Conservation (phyloP, 2,888 invertebrate genomes). For the Limnephilus rhombicus region DNA sequence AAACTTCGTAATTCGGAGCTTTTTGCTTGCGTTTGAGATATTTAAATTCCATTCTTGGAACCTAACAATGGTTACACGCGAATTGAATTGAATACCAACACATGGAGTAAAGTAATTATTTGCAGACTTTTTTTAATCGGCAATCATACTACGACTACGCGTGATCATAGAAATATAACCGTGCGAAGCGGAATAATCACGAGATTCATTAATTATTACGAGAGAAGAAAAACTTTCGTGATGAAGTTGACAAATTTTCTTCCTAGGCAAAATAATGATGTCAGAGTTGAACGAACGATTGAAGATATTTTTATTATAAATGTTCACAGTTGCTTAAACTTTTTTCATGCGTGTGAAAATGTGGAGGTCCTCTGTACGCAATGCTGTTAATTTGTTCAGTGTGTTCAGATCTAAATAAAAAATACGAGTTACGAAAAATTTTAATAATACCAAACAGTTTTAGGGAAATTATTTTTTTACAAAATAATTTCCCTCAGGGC, state of each 20-base stretch:
- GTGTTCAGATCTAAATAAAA: too few relatives aligned
- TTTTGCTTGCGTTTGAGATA: neutral
- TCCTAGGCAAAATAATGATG: neutral
- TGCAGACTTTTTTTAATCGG: neutral
- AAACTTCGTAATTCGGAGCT: neutral
- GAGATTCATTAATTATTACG: neutral
- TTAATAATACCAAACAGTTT: too few relatives aligned
- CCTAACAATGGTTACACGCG: neutral
- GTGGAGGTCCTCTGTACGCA: too few relatives aligned
- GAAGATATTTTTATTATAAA: neutral
- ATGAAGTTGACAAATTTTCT: neutral
- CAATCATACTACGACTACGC: neutral
- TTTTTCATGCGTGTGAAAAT: too few relatives aligned
- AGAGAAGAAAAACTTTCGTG: neutral
- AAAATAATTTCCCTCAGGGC: too few relatives aligned
- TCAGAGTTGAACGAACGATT: neutral
- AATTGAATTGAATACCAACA: neutral
- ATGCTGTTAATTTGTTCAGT: too few relatives aligned
- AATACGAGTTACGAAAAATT: too few relatives aligned
- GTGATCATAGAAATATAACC: neutral
- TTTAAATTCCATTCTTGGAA: neutral
- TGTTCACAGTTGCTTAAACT: too few relatives aligned
- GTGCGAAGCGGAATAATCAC: neutral
- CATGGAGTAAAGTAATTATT: neutral
- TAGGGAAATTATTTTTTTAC: too few relatives aligned